phyloP scores from a whole-genome alignment of 1,140 invertebrate species.

The Drosophila sproati region DNA sequence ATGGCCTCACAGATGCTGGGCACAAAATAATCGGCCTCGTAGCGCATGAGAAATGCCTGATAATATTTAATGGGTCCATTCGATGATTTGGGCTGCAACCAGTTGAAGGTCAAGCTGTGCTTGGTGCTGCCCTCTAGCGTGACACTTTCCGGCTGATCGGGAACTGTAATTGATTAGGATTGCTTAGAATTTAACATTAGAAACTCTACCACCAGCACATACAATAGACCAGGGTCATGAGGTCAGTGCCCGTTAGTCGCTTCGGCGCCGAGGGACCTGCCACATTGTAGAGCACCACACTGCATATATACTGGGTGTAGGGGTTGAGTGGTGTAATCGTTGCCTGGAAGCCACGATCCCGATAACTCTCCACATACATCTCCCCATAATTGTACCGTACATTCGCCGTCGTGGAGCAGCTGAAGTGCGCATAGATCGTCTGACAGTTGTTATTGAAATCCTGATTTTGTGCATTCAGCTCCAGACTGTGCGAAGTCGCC shows the following conservation, averaged over 20 bases:
- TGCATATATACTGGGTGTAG: conserved; percentile 57
- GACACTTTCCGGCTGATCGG: conserved; percentile 57
- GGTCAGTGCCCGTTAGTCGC: conserved; percentile 8
- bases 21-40: conserved; percentile 69
- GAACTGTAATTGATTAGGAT: conserved; percentile 52
- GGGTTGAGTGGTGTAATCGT: conserved; percentile 65
- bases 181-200: neutral
- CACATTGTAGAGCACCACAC: conserved; percentile 64
- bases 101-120: conserved; percentile 49
- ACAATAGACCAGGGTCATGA: conserved; percentile 56
- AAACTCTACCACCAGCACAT: conserved; percentile 18
- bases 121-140: neutral
- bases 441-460: conserved; percentile 72
- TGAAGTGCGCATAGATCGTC: conserved; percentile 68
- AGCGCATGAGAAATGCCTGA: conserved; percentile 63
- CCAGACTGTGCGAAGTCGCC: conserved; percentile 53
- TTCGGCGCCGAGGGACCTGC: conserved; percentile 52
- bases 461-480: conserved; percentile 59
- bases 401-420: conserved; percentile 41
- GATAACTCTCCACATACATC: conserved; percentile 65
- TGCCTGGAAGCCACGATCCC: conserved; percentile 69
- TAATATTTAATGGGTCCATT: conserved; percentile 77
- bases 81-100: conserved; percentile 51
- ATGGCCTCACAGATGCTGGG: conserved; percentile 48
- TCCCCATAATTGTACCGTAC: conserved; percentile 54